phyloP scores from a whole-genome alignment of 2,888 invertebrate species.

The Brachyptera risi region DNA sequence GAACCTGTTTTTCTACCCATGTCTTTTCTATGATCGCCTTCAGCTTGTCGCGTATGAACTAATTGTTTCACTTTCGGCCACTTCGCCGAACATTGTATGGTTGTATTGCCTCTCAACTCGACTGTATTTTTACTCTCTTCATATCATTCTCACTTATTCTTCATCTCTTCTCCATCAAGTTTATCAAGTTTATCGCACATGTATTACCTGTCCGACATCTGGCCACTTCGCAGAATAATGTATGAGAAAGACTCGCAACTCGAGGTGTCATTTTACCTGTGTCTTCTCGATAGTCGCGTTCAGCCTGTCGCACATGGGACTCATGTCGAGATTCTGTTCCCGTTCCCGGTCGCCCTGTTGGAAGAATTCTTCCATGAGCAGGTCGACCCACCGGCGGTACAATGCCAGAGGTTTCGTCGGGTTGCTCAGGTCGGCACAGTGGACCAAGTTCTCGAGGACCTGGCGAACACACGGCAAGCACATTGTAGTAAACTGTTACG shows the following conservation, averaged over 20 bases:
- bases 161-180: too few species aligned
- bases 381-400: constrained; percentile 90
- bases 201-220: neutral
- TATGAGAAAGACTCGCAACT: neutral
- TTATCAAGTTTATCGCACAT: neutral
- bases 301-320: constrained; percentile 98
- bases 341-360: constrained; percentile 95
- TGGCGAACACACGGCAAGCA: constrained; percentile 47
- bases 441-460: constrained; percentile 98
- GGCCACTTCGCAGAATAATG: neutral
- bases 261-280: constrained; percentile 65
- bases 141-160: too few species aligned
- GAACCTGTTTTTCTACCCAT: too few species aligned
- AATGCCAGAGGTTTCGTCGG: constrained; percentile 92
- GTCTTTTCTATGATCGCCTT: too few species aligned
- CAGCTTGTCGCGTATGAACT: too few species aligned
- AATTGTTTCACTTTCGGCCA: too few species aligned
- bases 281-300: constrained; percentile 97
- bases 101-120: too few species aligned
- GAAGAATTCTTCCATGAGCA: constrained; percentile 99
- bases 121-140: too few species aligned
- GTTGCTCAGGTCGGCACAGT: constrained; percentile 98
- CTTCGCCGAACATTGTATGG: too few species aligned
- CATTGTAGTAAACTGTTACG: too few species aligned
- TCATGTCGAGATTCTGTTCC: constrained; percentile 93